These are phyloP conservation scores for Chlorospingus flavigularis DNA, from an alignment of 2,797 vertebrate genomes.

Conservation along the genomic window DNA sequence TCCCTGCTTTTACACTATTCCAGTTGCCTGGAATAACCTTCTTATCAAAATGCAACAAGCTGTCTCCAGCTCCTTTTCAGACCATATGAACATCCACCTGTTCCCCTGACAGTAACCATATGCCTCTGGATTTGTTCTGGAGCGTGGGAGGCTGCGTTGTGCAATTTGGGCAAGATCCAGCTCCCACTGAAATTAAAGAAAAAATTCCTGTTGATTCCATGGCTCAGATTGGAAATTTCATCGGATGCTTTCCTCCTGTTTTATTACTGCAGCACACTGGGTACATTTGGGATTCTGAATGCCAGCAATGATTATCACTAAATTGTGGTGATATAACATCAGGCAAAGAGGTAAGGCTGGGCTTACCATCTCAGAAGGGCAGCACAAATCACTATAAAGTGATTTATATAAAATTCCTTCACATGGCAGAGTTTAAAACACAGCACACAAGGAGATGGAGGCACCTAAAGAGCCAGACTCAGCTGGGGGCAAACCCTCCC, in stretches of 20 bases:
- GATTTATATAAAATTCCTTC: not conserved
- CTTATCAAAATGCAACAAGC: constrained; percentile 15
- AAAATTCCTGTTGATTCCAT: constrained; percentile 14
- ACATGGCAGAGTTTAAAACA: not conserved
- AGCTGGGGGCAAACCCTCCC: not conserved
- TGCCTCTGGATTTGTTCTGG: constrained; percentile 25
- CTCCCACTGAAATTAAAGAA: constrained; percentile 16
- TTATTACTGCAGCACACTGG: not conserved
- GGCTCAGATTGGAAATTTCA: not conserved
- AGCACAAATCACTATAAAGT: not conserved
- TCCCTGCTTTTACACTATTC: not conserved
- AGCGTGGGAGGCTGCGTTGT: not conserved
- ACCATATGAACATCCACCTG: constrained; percentile 50
- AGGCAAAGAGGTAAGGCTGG: not conserved
- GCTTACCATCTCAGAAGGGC: not conserved
- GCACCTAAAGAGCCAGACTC: not conserved
- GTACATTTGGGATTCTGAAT: not conserved
- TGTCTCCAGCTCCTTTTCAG: constrained; percentile 17
- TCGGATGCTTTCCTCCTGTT: not conserved
- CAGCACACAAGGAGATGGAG: not conserved
- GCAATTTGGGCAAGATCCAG: constrained; percentile 34
- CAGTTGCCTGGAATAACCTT: constrained; percentile 23
- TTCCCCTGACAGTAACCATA: constrained; percentile 54
- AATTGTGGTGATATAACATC: not conserved
- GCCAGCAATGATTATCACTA: not conserved